A percentile compares a stretch with the other conserved stretches of the same genome.
phyloP scores from a whole-genome alignment of 2,113 vertebrate genomes.

The Tupaia chinensis region DNA sequence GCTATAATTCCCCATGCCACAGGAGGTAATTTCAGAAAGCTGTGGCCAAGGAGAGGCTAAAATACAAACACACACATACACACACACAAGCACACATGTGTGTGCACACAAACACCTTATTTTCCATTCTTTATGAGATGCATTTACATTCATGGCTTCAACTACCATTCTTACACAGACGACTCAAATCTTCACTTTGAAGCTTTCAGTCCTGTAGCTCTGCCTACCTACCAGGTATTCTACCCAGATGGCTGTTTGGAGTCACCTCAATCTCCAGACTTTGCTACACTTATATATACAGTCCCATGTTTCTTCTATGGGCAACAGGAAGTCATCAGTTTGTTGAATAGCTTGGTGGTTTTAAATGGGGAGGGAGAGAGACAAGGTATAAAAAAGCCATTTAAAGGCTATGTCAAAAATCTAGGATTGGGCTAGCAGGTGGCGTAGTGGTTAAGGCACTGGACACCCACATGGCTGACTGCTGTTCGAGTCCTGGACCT shows the following conservation, averaged over 20 bases:
- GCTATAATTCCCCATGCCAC: neutral
- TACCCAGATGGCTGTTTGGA: neutral
- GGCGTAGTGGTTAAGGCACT: too few species aligned
- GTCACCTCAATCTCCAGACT: neutral
- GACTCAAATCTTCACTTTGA: neutral
- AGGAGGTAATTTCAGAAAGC: neutral
- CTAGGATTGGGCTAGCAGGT: neutral
- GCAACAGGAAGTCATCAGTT: neutral
- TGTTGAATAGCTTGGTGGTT: neutral
- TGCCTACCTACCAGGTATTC: neutral
- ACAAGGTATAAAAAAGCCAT: neutral
- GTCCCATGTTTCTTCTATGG: neutral
- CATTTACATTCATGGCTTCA: neutral
- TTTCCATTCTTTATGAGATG: neutral
- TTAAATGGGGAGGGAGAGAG: slow-evolving; percentile 20
- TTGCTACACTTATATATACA: neutral
- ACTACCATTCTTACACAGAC: neutral
- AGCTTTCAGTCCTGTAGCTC: neutral
- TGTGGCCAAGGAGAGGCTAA: neutral
- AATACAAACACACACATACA: neutral
- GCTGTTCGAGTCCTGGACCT: too few species aligned
- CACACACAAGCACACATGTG: neutral
- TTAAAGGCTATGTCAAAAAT: neutral
- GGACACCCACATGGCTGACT: too few species aligned
- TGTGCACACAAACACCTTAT: fast-evolving